phyloP scores from a whole-genome alignment of 2,888 invertebrate species.

The Rotaria macrura region DNA sequence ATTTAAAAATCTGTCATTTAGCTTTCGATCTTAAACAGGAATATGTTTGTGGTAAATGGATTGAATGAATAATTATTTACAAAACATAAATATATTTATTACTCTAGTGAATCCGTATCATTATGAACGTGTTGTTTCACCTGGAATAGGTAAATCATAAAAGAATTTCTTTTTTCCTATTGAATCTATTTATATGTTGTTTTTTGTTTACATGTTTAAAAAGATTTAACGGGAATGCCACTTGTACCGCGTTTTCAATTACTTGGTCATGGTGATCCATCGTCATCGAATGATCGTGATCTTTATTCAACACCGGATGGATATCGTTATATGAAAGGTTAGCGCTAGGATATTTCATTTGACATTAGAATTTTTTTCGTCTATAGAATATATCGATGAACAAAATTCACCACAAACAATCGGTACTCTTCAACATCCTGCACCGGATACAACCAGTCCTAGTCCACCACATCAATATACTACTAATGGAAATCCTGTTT shows the following conservation, averaged over 20 bases:
- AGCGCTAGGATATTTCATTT: neutral
- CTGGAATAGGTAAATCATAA: conserved; percentile 66
- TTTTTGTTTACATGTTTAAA: no score
- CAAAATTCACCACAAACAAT: neutral
- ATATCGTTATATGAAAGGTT: conserved; percentile 5
- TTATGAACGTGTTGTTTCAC: conserved; percentile 94
- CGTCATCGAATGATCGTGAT: conserved; percentile 7
- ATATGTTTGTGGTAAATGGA: conserved; percentile 67
- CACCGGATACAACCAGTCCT: conserved; percentile 8
- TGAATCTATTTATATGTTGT: no score
- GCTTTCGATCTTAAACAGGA: conserved; percentile 98
- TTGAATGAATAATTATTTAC: neutral
- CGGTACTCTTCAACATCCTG: neutral
- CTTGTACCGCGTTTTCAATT: conserved; percentile 1
- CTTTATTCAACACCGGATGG: neutral
- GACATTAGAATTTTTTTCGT: neutral
- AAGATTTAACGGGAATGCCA: neutral
- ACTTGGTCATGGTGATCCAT: neutral
- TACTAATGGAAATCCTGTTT: neutral
- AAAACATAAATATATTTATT: neutral
- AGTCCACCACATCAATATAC: conserved; percentile 12
- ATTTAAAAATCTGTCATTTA: conserved; percentile 90
- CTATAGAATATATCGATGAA: neutral
- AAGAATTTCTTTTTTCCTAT: no score
- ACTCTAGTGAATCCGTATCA: conserved; percentile 79